Percentiles rank a stretch among this genome's conserved stretches.
These are phyloP conservation scores for Ellobius talpinus DNA, from an alignment of 2,113 vertebrate species.

Conservation along the genomic window DNA sequence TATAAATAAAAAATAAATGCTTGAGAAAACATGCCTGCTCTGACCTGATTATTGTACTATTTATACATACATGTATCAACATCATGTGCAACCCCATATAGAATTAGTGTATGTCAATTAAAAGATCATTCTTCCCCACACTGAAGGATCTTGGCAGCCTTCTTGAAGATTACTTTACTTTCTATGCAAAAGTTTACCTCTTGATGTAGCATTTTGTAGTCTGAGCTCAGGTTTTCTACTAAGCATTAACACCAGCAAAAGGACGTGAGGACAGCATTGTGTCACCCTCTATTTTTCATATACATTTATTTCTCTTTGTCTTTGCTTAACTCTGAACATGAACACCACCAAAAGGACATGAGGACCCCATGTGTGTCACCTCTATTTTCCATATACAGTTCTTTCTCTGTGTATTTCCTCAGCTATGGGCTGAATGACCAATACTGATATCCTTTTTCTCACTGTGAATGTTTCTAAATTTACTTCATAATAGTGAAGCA, in stretches of 20 bases:
- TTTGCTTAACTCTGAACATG: not conserved
- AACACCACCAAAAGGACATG: not conserved
- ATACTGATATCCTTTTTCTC: not conserved
- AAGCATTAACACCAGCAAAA: not conserved
- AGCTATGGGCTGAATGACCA: not conserved
- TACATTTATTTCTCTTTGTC: not conserved
- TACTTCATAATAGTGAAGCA: not conserved
- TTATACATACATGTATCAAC: not conserved
- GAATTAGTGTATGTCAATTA: not conserved
- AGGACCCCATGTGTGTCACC: too few species aligned
- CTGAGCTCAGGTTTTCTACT: not conserved
- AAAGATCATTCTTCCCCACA: not conserved
- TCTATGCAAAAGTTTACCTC: not conserved
- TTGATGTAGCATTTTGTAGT: not conserved
- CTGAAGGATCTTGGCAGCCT: too few species aligned
- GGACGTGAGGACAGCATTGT: accelerated
- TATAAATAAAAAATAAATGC: not conserved
- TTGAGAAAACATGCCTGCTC: not conserved
- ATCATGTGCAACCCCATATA: not conserved
- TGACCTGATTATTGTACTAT: not conserved
- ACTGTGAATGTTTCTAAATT: not conserved
- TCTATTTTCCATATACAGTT: not conserved
- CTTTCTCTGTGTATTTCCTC: not conserved
- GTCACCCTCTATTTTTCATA: not conserved
- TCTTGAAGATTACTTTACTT: not conserved